Evolutionary conservation across 2,888 invertebrate species (phyloP), one percentile per base, ranked within the genome.

Genomic region (Lasioglossum lativentre): DNA sequence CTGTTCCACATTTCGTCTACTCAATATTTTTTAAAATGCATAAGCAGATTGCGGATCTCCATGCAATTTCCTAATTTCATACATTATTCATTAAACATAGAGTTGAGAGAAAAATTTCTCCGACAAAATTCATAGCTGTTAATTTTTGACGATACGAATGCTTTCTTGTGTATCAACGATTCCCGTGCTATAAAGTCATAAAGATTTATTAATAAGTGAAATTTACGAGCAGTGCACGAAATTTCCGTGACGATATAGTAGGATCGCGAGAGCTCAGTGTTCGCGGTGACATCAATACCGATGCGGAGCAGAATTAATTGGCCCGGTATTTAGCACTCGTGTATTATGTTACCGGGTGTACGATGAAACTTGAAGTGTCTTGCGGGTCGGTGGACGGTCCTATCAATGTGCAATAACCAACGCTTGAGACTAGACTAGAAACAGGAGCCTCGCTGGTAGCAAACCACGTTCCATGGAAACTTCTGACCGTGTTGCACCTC

Each of bases 351-450:
- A 27, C 27, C 30, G 34, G 38, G 23, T 19, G 23, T 23, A 68
- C 19, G 34, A 68, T 23, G 38, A 38, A 68, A 68, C 34, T 38
- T 38, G 38, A 38, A 70, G 38, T 38, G 68, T 70, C 68, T 70
- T 23, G 38, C 23, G 38, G 68, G 10, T n/a, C 38, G 40, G 30
- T n/a, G 23, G 23, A 27, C 47, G 72, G 12, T 45, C 45, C 47
- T 10, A 73, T 73, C 72, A 73, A 73, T 73, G 72, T 73, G 72
- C 45, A 47, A 47, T 30, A 73, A 47, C 45, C 47, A 23, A 73
- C 30, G 27, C 34, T 47, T 30, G 34, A 73, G 47, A 73, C 47
- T 47, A 19, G 72, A 8, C 30, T 45, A 6, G 72, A 73, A 47
- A 73, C 47, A 47, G 27, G 47, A 47, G 10, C 30, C 10, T 56